A percentile compares a stretch with the other conserved stretches of the same genome.
These are phyloP conservation scores for Etheostoma cragini DNA, from an alignment of 2,113 vertebrate species.

Conservation along the genomic window DNA sequence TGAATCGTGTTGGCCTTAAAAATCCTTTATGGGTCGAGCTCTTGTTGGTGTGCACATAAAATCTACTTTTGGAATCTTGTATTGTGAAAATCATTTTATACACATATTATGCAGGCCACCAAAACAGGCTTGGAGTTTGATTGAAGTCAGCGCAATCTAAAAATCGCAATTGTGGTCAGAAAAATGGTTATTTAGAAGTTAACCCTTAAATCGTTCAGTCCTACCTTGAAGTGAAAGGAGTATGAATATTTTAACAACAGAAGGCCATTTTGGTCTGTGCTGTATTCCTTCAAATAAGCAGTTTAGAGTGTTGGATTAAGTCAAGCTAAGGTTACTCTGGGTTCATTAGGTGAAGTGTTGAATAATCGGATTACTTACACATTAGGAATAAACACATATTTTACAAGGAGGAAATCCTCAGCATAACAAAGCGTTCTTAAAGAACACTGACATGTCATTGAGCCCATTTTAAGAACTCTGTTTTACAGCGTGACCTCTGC, in stretches of 20 bases:
- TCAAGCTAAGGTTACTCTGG: not conserved
- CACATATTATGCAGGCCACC: not conserved
- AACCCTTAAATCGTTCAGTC: not conserved
- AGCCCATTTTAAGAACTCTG: not conserved
- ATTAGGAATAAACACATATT: not conserved
- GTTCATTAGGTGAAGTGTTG: not conserved
- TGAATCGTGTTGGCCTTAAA: too few species aligned
- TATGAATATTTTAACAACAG: not conserved
- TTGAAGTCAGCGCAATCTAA: not conserved
- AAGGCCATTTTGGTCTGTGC: not conserved
- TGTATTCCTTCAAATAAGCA: not conserved
- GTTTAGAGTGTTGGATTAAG: not conserved
- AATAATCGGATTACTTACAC: not conserved
- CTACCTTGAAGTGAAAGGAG: not conserved
- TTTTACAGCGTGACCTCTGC: conserved; percentile 21
- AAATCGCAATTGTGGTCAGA: not conserved
- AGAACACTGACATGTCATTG: not conserved
- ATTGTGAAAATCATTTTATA: not conserved
- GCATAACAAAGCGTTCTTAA: not conserved
- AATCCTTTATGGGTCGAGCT: too few species aligned
- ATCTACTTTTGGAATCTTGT: too few species aligned
- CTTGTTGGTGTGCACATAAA: not conserved
- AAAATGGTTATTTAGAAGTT: not conserved
- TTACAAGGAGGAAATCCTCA: not conserved
- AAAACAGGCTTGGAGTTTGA: not conserved